These are phyloP conservation scores for Eupsittula cactorum DNA, from an alignment of 2,113 vertebrate genomes.

Conservation along the genomic window DNA sequence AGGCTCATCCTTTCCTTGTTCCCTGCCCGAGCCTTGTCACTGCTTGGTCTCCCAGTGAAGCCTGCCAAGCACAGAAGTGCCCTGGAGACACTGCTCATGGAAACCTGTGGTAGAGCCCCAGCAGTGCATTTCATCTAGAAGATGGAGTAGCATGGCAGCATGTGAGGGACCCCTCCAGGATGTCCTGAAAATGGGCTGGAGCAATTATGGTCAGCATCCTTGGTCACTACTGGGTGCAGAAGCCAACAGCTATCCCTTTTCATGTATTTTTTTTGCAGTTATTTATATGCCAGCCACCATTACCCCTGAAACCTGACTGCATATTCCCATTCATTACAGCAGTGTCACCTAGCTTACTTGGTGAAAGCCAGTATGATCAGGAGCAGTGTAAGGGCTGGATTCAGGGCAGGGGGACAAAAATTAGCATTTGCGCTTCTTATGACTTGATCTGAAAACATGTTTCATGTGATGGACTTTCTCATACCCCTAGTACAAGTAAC, in stretches of 20 bases:
- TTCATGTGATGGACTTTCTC: neutral
- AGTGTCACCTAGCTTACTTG: neutral
- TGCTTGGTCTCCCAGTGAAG: neutral
- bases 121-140: neutral
- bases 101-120: neutral
- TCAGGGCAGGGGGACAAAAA: neutral
- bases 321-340: neutral
- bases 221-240: neutral
- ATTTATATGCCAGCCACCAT: neutral
- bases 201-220: neutral
- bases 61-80: accelerated
- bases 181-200: neutral
- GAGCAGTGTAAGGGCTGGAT: neutral
- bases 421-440: neutral
- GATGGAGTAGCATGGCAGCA: neutral
- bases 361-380: neutral
- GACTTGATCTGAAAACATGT: neutral
- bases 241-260: neutral
- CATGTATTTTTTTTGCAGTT: neutral
- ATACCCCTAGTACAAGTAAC: neutral
- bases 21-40: neutral
- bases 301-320: neutral
- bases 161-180: neutral
- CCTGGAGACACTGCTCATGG: neutral
- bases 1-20: neutral